phyloP scores from a whole-genome alignment of 2,888 invertebrate genomes.

The Tachina lurida region DNA sequence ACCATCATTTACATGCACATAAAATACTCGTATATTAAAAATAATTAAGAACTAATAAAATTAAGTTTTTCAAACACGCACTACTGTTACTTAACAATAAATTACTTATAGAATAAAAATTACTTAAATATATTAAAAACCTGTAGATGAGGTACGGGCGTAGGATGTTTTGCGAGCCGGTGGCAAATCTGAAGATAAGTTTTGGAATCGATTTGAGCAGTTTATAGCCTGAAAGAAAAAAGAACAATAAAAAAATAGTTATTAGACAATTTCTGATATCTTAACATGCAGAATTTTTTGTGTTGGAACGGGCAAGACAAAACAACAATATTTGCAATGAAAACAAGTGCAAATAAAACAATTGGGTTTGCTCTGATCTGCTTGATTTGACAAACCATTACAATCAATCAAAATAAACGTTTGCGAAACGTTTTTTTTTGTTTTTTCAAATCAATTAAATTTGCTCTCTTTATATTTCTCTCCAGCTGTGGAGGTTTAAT shows the following conservation, averaged over 20 bases:
- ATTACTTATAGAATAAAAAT: not conserved
- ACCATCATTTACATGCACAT: not conserved
- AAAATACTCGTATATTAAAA: not conserved
- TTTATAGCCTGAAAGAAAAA: slow-evolving; percentile 78
- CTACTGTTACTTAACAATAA: not conserved
- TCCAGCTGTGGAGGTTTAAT: too few species aligned
- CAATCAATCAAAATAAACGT: too few species aligned
- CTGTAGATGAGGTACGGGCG: slow-evolving; percentile 80
- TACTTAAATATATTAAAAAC: slow-evolving; percentile 72
- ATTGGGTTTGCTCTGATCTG: too few species aligned
- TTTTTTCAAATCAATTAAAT: too few species aligned
- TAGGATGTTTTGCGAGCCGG: slow-evolving; percentile 80
- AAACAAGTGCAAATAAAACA: too few species aligned
- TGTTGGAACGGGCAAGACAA: too few species aligned
- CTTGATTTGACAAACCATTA: too few species aligned
- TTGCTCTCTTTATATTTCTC: too few species aligned
- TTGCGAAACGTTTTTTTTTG: too few species aligned
- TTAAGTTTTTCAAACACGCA: not conserved
- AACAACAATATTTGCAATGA: too few species aligned
- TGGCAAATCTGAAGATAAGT: slow-evolving; percentile 79
- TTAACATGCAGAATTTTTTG: too few species aligned
- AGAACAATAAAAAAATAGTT: not conserved
- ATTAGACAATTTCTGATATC: not conserved
- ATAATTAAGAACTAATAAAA: not conserved
- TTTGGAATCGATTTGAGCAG: slow-evolving; percentile 79